Evolutionary conservation across 2,113 vertebrate species (phyloP).

Genomic region (Mesoclemmys tuberculata): DNA sequence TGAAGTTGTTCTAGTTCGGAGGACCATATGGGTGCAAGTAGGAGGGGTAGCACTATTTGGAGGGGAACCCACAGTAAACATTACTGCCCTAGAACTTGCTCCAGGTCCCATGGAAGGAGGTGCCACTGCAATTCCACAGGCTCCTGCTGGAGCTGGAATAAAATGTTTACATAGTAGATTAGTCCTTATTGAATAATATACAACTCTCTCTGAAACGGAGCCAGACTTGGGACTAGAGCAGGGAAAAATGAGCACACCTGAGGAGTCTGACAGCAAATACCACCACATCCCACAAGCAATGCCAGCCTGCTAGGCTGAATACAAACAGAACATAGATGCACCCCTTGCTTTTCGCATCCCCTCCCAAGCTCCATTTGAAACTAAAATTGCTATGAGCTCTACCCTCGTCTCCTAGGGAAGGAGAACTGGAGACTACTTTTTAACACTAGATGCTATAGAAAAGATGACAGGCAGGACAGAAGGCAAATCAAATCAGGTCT

Average conservation of each 20-base stretch:
- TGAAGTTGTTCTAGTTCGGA: slow-evolving; percentile 91
- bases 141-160: slow-evolving; percentile 85
- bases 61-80: slow-evolving; percentile 97
- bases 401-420: neutral
- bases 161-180: neutral
- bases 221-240: neutral
- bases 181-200: neutral
- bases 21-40: slow-evolving; percentile 89
- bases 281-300: neutral
- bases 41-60: slow-evolving; percentile 91
- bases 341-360: accelerated
- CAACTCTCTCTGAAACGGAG: neutral
- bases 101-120: slow-evolving; percentile 74
- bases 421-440: neutral
- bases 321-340: neutral
- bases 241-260: neutral
- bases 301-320: neutral
- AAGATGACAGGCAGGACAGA: neutral
- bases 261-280: neutral
- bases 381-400: neutral
- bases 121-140: slow-evolving; percentile 73
- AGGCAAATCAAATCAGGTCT: neutral
- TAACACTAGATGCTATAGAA: neutral
- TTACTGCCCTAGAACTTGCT: slow-evolving; percentile 85
- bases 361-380: neutral